Conservation (phyloP, 1,140 invertebrate species). For the Drosophila funebris region DNA sequence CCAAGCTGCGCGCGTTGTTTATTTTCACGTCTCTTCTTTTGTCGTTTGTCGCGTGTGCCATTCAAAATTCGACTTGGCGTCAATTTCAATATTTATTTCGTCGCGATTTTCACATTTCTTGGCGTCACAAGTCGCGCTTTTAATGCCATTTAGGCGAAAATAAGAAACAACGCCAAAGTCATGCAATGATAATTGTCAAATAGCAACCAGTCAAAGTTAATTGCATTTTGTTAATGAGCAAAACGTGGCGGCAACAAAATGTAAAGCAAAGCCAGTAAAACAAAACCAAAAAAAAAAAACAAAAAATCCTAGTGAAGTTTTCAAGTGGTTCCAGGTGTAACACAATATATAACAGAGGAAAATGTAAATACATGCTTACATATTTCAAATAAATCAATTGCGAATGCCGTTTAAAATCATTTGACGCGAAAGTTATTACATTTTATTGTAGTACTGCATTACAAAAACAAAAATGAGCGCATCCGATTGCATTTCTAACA, state of each 20-base stretch:
- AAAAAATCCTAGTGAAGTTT: conserved; percentile 37
- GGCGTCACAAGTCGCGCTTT: conserved; percentile 34
- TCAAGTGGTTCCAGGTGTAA: conserved; percentile 17
- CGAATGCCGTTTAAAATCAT: conserved; percentile 46
- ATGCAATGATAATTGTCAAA: conserved; percentile 69
- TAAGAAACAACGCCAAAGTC: conserved; percentile 45
- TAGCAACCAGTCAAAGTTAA: conserved; percentile 33
- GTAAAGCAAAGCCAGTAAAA: conserved; percentile 53
- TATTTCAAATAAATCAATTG: conserved; percentile 32
- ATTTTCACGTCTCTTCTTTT: conserved; percentile 41
- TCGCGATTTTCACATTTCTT: conserved; percentile 33
- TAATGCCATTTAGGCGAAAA: conserved; percentile 40
- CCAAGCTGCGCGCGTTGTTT: conserved; percentile 47
- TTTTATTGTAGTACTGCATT: conserved; percentile 22
- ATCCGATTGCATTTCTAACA: conserved; percentile 73
- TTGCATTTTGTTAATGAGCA: conserved; percentile 60
- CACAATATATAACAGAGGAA: conserved; percentile 32
- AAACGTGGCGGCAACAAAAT: conserved; percentile 79
- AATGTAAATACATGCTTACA: conserved; percentile 54
- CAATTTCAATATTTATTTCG: conserved; percentile 15
- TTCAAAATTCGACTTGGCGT: conserved; percentile 20
- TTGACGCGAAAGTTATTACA: conserved; percentile 41
- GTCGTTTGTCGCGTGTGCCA: conserved; percentile 56
- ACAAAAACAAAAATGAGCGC: conserved; percentile 43
- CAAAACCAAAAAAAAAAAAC: conserved; percentile 18